A percentile compares a stretch with the other conserved stretches of the same genome.
Evolutionary conservation across 2,888 invertebrate species (phyloP).

Genomic region (Orthosia gothica): DNA sequence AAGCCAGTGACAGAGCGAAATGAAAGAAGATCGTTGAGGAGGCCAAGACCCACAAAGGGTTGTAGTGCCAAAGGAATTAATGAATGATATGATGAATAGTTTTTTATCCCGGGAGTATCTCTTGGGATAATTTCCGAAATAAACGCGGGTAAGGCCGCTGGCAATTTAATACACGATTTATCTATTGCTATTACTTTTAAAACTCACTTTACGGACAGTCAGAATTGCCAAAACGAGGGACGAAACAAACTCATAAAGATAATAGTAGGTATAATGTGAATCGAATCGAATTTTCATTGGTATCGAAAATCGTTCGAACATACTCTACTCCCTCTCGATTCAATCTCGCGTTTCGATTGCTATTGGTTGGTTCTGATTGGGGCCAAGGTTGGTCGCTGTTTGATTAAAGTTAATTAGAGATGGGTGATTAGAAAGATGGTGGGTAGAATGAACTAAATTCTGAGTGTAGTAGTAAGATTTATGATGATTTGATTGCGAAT

Average conservation of each 20-base stretch:
- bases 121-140: too few relatives aligned
- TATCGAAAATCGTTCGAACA: slow-evolving; percentile 57
- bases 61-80: too few relatives aligned
- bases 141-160: too few relatives aligned
- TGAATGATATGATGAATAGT: too few relatives aligned
- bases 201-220: slow-evolving; percentile 1
- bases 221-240: background rate
- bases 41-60: too few relatives aligned
- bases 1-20: too few relatives aligned
- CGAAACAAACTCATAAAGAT: slow-evolving; percentile 34
- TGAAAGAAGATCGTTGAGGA: too few relatives aligned
- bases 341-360: slow-evolving; percentile 47
- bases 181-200: background rate
- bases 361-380: slow-evolving; percentile 49
- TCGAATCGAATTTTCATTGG: slow-evolving; percentile 63
- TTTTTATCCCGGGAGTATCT: too few relatives aligned
- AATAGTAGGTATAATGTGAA: slow-evolving; percentile 42
- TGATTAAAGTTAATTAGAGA: slow-evolving; percentile 11
- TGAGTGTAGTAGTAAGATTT: background rate
- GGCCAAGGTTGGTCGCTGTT: slow-evolving; percentile 12
- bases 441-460: background rate
- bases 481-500: background rate
- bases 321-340: slow-evolving; percentile 51
- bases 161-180: background rate
- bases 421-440: background rate